Evolutionary conservation across 2,797 vertebrate genomes (phyloP).

Genomic region (Sphenodon punctatus): DNA sequence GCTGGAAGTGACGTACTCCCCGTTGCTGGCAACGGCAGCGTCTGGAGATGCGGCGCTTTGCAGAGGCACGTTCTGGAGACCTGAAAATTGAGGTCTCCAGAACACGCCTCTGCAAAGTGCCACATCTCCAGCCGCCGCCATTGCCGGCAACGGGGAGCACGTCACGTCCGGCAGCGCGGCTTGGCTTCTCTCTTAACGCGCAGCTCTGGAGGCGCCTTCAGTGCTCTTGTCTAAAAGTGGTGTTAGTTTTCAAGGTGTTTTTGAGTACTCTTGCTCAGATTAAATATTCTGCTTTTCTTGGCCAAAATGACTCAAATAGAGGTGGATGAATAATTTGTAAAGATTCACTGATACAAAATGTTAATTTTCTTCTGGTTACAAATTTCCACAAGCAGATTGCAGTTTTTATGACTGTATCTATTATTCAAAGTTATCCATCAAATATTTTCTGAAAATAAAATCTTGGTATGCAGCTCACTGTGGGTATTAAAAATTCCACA

Average conservation of each 20-base stretch:
- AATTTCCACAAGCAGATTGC: not conserved
- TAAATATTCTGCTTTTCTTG: not conserved
- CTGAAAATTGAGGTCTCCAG: too few species aligned
- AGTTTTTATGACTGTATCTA: not conserved
- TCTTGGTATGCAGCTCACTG: not conserved
- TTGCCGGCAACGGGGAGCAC: too few species aligned
- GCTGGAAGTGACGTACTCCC: too few species aligned
- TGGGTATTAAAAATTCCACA: not conserved
- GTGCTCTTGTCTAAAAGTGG: too few species aligned
- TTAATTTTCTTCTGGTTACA: not conserved
- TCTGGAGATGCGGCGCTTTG: too few species aligned
- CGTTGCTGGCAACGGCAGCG: too few species aligned
- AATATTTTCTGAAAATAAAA: not conserved
- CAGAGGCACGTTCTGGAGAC: too few species aligned
- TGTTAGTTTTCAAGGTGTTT: slow-evolving; percentile 45
- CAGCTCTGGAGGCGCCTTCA: too few species aligned
- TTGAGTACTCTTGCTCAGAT: slow-evolving; percentile 26
- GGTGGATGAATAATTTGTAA: not conserved
- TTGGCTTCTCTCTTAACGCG: too few species aligned
- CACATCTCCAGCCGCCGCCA: too few species aligned
- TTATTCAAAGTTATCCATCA: not conserved
- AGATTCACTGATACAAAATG: not conserved
- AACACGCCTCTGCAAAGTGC: too few species aligned
- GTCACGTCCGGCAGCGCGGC: too few species aligned
- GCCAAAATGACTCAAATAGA: not conserved